Percentiles rank a stretch among this genome's conserved stretches.
These are phyloP conservation scores for Chondrosia reniformis DNA, from an alignment of 37 sponge, comb jelly and placozoan species.

Conservation along the genomic window DNA sequence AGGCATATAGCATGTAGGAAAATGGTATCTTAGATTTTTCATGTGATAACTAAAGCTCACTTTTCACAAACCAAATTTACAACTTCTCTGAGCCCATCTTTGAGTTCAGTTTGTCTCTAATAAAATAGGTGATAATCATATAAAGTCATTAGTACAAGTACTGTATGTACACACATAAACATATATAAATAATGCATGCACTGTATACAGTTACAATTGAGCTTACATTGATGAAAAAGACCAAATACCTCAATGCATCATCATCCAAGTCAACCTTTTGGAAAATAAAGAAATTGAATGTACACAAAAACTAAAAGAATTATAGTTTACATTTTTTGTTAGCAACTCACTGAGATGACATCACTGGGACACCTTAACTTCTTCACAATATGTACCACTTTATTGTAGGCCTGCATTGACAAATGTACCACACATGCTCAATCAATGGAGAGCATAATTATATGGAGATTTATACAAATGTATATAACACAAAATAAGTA, in stretches of 20 bases:
- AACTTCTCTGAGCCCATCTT: background rate
- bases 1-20: no score
- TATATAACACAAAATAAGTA: no score
- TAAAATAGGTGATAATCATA: background rate
- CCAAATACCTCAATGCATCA: constrained; percentile 46
- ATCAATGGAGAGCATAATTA: background rate
- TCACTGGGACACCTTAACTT: background rate
- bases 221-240: constrained; percentile 53
- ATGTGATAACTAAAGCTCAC: background rate
- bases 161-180: no score
- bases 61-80: constrained; percentile 10
- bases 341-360: constrained; percentile 6
- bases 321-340: background rate
- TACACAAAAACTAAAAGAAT: background rate
- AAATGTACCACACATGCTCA: no score
- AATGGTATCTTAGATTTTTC: background rate
- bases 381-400: constrained; percentile 4
- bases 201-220: background rate
- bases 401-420: background rate
- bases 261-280: constrained; percentile 44
- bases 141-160: no score
- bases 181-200: background rate
- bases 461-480: no score
- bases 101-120: constrained; percentile 15
- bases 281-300: background rate